phyloP scores from a whole-genome alignment of 2,797 vertebrate genomes.

The Lindbergichthys nudifrons region DNA sequence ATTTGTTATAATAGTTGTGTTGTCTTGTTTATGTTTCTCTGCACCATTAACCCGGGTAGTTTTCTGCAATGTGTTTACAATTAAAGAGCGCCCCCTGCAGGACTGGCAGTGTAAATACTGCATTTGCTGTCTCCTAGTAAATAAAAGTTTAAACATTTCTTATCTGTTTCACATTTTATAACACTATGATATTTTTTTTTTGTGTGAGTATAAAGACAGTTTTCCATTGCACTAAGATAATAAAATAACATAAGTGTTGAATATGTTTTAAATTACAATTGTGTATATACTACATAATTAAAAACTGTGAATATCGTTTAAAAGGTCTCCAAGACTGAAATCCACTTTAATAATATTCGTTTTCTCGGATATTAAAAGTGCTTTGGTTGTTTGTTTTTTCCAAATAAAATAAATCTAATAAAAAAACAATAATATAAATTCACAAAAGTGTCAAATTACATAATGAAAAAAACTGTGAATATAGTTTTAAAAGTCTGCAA shows the following conservation, averaged over 20 bases:
- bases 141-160: constrained; percentile 30
- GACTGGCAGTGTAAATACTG: accelerated
- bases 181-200: neutral
- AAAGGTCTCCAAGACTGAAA: neutral
- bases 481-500: neutral
- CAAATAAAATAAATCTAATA: neutral
- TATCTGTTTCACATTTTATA: neutral
- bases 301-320: neutral
- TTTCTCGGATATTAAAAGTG: neutral
- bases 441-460: constrained; percentile 9
- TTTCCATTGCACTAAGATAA: accelerated
- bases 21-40: too few species aligned
- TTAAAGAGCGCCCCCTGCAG: constrained; percentile 32
- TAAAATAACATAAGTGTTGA: accelerated
- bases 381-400: neutral
- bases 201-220: accelerated
- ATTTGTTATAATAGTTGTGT: too few species aligned
- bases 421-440: neutral
- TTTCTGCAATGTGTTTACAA: too few species aligned
- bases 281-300: neutral
- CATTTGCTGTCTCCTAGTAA: neutral
- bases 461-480: neutral
- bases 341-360: neutral
- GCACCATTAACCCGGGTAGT: too few species aligned
- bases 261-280: neutral